Base-by-base conservation (phyloP, 2,888 invertebrate genomes). In the Lepeophtheirus nordmannii region DNA sequence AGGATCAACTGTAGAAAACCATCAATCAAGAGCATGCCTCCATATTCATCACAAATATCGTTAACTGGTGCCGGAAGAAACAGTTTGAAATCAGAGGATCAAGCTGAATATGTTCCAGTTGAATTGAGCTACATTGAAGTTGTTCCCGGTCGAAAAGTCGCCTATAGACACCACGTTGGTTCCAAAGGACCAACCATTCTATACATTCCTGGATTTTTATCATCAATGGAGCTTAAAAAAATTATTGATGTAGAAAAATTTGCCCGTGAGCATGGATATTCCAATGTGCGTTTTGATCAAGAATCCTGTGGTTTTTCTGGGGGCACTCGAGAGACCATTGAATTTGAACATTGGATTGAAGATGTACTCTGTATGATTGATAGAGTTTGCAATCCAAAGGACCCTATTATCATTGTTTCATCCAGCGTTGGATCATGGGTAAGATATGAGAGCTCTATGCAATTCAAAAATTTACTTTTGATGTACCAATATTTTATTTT, bases 331-430 rank as follows among this genome's bases (percentile, higher is more conserved):
- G 46, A n/a, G 7, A 62, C 62, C 22, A 62, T 62, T n/a, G 62
- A 62, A 23, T 62, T 62, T 22, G 62, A 39, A 20, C 62, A 62
- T 46, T 62, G 62, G 62, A 10, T 62, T n/a, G 62, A 62, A 22
- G 62, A 62, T 39, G 62, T 41, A 11, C n/a, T 62, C 20, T 20
- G 14, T 9, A 62, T 62, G 62, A 14, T 62, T 12, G 46, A 62
- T 41, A 14, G 20, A 17, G 39, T 61, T 37, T 61, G 61, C 9
- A 7, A 23, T 14, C 30, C 30, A 30, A 30, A 30, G 7, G 62
- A 53, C 5, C 62, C 62, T 14, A 23, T 62, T 41, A 3, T 62
- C 2, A 17, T 62, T 10, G 41, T 62, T 12, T 40, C 62, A 11
- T 62, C 62, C 9, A 38, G 38, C 22, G 20, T 62, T 20, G 62